phyloP scores from a whole-genome alignment of 2,113 vertebrate species.

The Phalacrocorax pelagicus region DNA sequence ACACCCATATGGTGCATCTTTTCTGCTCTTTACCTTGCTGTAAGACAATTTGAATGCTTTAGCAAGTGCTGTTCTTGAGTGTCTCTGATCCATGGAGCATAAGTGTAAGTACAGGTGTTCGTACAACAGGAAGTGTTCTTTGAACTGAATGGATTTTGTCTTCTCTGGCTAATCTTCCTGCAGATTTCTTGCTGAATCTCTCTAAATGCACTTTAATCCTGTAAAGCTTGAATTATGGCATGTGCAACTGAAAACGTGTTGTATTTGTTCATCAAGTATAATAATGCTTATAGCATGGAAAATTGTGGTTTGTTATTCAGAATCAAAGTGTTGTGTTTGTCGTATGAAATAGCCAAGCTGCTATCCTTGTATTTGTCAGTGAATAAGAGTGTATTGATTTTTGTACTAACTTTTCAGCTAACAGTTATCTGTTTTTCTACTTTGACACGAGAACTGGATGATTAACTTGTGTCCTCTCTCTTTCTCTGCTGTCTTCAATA shows the following conservation, averaged over 20 bases:
- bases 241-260: not conserved
- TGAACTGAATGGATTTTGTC: not conserved
- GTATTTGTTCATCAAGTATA: not conserved
- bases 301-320: not conserved
- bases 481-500: conserved; percentile 87
- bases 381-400: conserved; percentile 11
- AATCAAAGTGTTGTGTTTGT: not conserved
- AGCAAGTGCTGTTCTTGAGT: not conserved
- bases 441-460: conserved; percentile 65
- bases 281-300: not conserved
- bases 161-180: not conserved
- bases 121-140: not conserved
- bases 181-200: conserved; percentile 16
- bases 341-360: not conserved
- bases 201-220: conserved; percentile 3
- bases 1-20: not conserved
- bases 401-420: conserved; percentile 42
- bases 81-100: not conserved
- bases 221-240: not conserved
- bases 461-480: conserved; percentile 74
- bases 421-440: conserved; percentile 54
- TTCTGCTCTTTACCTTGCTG: not conserved
- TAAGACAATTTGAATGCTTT: not conserved
- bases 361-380: not conserved
- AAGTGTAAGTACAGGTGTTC: not conserved